phyloP scores from a whole-genome alignment of 35 echinoderm and acorn worm species.

The Heliocidaris erythrogramma region DNA sequence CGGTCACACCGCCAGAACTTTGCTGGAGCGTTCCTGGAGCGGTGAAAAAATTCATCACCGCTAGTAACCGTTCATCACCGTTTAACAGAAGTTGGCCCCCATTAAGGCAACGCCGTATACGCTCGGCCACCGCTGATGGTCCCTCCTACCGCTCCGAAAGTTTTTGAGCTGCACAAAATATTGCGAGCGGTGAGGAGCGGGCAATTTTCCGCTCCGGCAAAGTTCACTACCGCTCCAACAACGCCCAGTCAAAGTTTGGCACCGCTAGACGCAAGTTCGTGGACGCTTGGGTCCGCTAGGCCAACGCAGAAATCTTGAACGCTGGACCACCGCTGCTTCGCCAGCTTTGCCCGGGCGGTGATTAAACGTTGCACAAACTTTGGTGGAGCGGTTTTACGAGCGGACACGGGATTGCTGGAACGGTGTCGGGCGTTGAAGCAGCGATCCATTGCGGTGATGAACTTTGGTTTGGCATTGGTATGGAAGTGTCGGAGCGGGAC shows the following conservation, averaged over 20 bases:
- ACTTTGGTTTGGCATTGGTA: slow-evolving; percentile 40
- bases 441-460: slow-evolving; percentile 31
- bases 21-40: slow-evolving; percentile 36
- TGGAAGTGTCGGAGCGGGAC: slow-evolving; percentile 33
- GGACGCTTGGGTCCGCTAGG: slow-evolving; percentile 34
- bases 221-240: slow-evolving; percentile 35
- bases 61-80: no score
- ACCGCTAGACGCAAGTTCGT: slow-evolving; percentile 24
- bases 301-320: slow-evolving; percentile 42
- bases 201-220: slow-evolving; percentile 42
- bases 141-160: slow-evolving; percentile 41
- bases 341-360: slow-evolving; percentile 31
- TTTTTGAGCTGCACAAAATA: slow-evolving; percentile 43
- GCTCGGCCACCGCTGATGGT: slow-evolving; percentile 39
- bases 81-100: no score
- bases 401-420: slow-evolving; percentile 34
- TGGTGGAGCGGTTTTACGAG: slow-evolving; percentile 33
- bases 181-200: neutral
- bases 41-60: slow-evolving; percentile 23
- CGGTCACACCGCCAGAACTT: slow-evolving; percentile 41
- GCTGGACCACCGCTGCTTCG: slow-evolving; percentile 25
- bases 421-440: slow-evolving; percentile 38
- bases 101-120: slow-evolving; percentile 23
- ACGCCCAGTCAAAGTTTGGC: slow-evolving; percentile 39
- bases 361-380: slow-evolving; percentile 17